Evolutionary conservation across 2,888 invertebrate genomes (phyloP), one percentile per base, ranked within the genome.

Genomic region (Tetragonula carbonaria): DNA sequence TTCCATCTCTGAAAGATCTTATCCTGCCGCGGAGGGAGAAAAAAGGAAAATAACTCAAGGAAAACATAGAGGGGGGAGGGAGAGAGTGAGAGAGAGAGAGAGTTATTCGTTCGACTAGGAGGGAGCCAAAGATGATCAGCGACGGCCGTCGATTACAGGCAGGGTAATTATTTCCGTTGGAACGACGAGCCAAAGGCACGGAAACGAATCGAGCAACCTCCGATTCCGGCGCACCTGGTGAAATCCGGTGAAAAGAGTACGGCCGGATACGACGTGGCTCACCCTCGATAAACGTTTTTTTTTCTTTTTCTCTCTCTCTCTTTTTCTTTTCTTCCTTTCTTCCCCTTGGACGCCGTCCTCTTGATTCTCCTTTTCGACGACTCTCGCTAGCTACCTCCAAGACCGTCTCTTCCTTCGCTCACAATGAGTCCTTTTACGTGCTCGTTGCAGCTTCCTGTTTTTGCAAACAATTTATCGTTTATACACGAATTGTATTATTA

Each of bases 141-240:
- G 66, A 53, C 65, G 59, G 57, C 71, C 70, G 78, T 59, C 85
- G 90, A 86, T 82, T 85, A 77, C 78, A 82, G 86, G 74, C 62
- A 78, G 75, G 90, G 77, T 89, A 90, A 90, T 90, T 90, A 90
- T 87, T 86, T 83, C 80, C 75, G 84, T 78, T 76, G 79, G 74
- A 70, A 86, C 70, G 70, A 57, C 74, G 66, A 23, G 68, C 62
- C 71, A 68, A 78, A 82, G 59, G 33, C 23, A 66, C 74, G 83
- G 80, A 85, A 85, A 88, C 75, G 68, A 78, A 74, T 79, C 79
- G 80, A 57, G 84, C 81, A 79, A 85, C 78, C 85, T 78, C 77
- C 84, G 79, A 67, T 85, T 80, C 81, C 80, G 74, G 74, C 63
- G 73, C 74, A 53, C 59, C 63, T 82, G 74, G 33, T 74, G 76